phyloP scores from a whole-genome alignment of 2,888 invertebrate species.

The Gisinianus flammeolus region DNA sequence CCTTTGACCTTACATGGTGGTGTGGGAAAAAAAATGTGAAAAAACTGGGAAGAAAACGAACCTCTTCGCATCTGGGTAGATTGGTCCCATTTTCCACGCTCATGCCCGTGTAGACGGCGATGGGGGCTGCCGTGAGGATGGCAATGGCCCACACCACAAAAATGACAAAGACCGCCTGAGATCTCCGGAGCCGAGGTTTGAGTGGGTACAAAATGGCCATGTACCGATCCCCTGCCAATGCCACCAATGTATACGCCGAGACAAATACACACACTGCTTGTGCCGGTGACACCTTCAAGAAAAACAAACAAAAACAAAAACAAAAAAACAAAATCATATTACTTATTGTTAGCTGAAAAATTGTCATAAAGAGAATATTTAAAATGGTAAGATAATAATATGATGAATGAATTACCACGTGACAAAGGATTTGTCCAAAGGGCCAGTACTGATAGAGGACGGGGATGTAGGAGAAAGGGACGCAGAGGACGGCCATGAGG shows the following conservation, averaged over 20 bases:
- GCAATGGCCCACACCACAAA: slow-evolving; percentile 70
- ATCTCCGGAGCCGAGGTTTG: slow-evolving; percentile 78
- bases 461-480: slow-evolving; percentile 87
- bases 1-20: too few relatives aligned
- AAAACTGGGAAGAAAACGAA: too few relatives aligned
- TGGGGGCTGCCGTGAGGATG: slow-evolving; percentile 68
- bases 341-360: too few relatives aligned
- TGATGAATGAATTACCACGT: slow-evolving; percentile 80
- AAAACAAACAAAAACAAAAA: too few relatives aligned
- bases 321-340: too few relatives aligned
- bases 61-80: slow-evolving; percentile 50
- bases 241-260: slow-evolving; percentile 87
- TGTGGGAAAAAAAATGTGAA: too few relatives aligned
- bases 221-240: slow-evolving; percentile 88
- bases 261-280: slow-evolving; percentile 64
- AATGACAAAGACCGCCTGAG: slow-evolving; percentile 73
- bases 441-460: slow-evolving; percentile 85
- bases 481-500: slow-evolving; percentile 86
- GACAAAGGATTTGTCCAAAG: slow-evolving; percentile 71
- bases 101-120: slow-evolving; percentile 61
- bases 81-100: slow-evolving; percentile 21
- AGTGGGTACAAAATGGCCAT: slow-evolving; percentile 89
- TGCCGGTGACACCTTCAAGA: slow-evolving; percentile 66
- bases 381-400: too few relatives aligned
- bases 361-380: too few relatives aligned